A percentile compares a stretch with the other conserved stretches of the same genome.
These are phyloP conservation scores for Anaspis maculata DNA, from an alignment of 2,888 invertebrate genomes.

Conservation along the genomic window DNA sequence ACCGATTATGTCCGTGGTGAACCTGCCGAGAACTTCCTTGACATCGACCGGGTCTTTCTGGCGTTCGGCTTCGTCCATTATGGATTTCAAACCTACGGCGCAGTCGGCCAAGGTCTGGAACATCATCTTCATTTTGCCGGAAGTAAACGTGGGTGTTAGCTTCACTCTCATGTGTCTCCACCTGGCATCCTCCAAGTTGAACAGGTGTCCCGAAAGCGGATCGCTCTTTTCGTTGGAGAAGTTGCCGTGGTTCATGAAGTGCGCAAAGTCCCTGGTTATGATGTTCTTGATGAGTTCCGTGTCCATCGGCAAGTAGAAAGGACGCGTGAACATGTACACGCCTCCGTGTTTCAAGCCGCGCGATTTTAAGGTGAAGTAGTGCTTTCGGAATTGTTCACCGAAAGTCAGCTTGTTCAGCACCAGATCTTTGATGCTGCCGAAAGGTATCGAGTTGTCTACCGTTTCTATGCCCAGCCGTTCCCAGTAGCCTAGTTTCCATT, in stretches of 20 bases:
- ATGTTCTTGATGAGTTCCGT: conserved; percentile 31
- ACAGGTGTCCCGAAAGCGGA: conserved; percentile 28
- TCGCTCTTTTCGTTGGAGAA: conserved; percentile 29
- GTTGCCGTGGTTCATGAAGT: conserved; percentile 32
- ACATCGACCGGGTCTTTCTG: conserved; percentile 22
- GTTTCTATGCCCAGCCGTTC: conserved; percentile 1
- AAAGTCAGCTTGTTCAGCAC: background rate
- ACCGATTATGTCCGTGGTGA: conserved; percentile 47
- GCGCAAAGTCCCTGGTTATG: conserved; percentile 33
- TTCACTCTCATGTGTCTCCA: conserved; percentile 40
- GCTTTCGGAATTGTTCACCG: background rate
- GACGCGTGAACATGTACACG: conserved; percentile 19
- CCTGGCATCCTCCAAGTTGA: conserved; percentile 29
- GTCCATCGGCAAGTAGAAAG: conserved; percentile 30
- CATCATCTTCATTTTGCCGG: conserved; percentile 41
- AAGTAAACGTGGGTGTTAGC: conserved; percentile 40
- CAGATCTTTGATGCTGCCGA: background rate
- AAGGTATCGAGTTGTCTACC: background rate
- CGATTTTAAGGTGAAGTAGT: background rate
- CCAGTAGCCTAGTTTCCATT: conserved; percentile 9
- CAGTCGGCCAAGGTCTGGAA: conserved; percentile 27
- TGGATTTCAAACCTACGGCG: conserved; percentile 39
- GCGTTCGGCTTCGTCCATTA: conserved; percentile 34
- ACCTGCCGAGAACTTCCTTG: conserved; percentile 45
- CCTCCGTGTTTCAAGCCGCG: background rate